Evolutionary conservation across 2,113 vertebrate genomes (phyloP).

Genomic region (Corythornis vintsioides): DNA sequence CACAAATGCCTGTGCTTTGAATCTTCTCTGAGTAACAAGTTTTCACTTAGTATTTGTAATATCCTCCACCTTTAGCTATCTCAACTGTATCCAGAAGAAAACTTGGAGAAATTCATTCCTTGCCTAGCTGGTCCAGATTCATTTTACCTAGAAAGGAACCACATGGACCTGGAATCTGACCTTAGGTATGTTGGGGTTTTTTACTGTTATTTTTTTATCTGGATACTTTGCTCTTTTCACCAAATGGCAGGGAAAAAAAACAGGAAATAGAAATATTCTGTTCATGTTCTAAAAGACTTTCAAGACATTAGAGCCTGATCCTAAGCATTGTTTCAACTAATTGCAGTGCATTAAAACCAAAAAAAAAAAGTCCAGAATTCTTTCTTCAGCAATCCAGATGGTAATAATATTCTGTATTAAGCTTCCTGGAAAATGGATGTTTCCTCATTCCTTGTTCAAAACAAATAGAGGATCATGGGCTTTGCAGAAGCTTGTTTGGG

Average conservation of each 20-base stretch:
- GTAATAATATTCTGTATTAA: slow-evolving; percentile 20
- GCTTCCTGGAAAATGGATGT: not conserved
- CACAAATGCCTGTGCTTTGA: not conserved
- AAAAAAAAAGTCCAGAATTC: not conserved
- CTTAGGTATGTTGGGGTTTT: slow-evolving; percentile 73
- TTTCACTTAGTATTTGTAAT: not conserved
- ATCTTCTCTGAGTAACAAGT: not conserved
- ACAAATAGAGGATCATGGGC: not conserved
- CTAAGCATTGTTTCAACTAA: not conserved
- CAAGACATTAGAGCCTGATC: not conserved
- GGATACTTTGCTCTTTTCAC: not conserved
- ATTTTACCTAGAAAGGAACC: slow-evolving; percentile 79
- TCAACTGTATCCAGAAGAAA: slow-evolving; percentile 83
- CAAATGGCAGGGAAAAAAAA: not conserved
- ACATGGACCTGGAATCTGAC: slow-evolving; percentile 81
- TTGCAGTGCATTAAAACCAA: not conserved
- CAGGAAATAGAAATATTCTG: not conserved
- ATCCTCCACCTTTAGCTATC: slow-evolving; percentile 67
- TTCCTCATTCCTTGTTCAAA: slow-evolving; percentile 7
- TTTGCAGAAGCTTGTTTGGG: slow-evolving; percentile 5
- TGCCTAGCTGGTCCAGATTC: slow-evolving; percentile 78
- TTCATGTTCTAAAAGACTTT: not conserved
- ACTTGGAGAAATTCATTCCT: slow-evolving; percentile 82
- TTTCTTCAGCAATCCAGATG: slow-evolving; percentile 21
- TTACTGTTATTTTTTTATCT: not conserved